phyloP scores from a whole-genome alignment of 2,113 vertebrate species.

The Aphyosemion australe region DNA sequence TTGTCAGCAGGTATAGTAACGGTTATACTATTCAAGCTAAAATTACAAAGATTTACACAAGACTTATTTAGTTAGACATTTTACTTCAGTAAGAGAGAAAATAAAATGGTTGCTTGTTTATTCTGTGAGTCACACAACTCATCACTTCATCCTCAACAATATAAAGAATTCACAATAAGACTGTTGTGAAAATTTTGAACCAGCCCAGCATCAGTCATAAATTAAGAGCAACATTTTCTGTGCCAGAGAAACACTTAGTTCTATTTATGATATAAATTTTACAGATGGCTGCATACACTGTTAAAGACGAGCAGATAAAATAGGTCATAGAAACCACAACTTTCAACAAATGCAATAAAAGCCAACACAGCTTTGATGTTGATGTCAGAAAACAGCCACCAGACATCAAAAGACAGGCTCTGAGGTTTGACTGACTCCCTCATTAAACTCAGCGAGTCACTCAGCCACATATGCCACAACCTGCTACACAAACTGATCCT shows the following conservation, averaged over 20 bases:
- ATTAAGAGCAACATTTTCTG: background rate
- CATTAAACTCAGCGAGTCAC: constrained; percentile 48
- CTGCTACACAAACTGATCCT: background rate
- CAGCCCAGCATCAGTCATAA: background rate
- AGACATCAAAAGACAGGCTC: constrained; percentile 44
- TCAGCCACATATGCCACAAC: background rate
- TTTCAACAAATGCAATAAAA: background rate
- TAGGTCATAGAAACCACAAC: too few relatives aligned
- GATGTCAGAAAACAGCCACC: constrained; percentile 12
- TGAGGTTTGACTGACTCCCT: constrained; percentile 42
- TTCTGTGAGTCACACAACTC: background rate
- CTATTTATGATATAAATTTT: background rate
- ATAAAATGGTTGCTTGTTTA: background rate
- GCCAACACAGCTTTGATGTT: constrained; percentile 23
- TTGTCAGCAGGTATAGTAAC: background rate
- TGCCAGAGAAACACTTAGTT: background rate
- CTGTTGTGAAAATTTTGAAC: background rate
- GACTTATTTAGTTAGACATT: background rate
- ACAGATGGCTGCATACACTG: too few relatives aligned
- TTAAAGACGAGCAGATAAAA: background rate
- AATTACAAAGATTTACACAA: too few relatives aligned
- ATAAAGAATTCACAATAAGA: too few relatives aligned
- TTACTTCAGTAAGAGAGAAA: background rate
- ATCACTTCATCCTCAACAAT: background rate
- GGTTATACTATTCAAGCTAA: background rate